Evolutionary conservation across 1,140 invertebrate genomes (phyloP).

Genomic region (Drosophila insularis): DNA sequence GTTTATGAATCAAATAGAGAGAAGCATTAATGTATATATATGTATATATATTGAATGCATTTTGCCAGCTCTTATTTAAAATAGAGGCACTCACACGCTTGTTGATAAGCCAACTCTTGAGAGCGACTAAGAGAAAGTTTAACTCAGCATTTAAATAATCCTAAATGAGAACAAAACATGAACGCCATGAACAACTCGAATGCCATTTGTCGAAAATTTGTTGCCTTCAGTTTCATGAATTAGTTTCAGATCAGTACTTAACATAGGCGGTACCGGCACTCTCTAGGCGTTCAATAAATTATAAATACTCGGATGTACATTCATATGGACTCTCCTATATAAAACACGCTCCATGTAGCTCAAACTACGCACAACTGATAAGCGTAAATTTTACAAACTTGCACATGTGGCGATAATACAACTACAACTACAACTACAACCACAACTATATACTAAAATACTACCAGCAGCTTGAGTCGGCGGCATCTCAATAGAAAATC

Average conservation of each 20-base stretch:
- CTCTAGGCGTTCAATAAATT: conserved; percentile 22
- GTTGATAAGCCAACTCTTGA: conserved; percentile 50
- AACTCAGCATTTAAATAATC: conserved; percentile 31
- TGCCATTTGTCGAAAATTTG: conserved; percentile 19
- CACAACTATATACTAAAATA: neutral
- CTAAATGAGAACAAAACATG: conserved; percentile 34
- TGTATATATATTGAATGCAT: neutral
- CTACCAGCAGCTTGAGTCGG: neutral
- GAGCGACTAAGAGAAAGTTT: conserved; percentile 43
- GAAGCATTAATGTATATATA: no score
- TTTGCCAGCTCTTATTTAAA: conserved; percentile 6
- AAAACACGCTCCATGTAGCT: neutral
- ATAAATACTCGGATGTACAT: conserved; percentile 18
- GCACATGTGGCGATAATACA: conserved; percentile 24
- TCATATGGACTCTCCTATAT: neutral
- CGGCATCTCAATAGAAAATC: conserved; percentile 21
- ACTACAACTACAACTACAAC: neutral
- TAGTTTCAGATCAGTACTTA: conserved; percentile 62
- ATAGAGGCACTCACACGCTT: neutral
- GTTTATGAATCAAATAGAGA: no score
- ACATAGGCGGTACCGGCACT: conserved; percentile 34
- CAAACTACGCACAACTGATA: conserved; percentile 24
- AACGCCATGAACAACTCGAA: conserved; percentile 15
- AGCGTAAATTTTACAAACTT: conserved; percentile 17
- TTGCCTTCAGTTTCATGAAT: conserved; percentile 39